Percentiles rank a stretch among this genome's conserved stretches.
These are phyloP conservation scores for Aldabrachelys gigantea DNA, from an alignment of 2,113 vertebrate genomes.

Conservation along the genomic window DNA sequence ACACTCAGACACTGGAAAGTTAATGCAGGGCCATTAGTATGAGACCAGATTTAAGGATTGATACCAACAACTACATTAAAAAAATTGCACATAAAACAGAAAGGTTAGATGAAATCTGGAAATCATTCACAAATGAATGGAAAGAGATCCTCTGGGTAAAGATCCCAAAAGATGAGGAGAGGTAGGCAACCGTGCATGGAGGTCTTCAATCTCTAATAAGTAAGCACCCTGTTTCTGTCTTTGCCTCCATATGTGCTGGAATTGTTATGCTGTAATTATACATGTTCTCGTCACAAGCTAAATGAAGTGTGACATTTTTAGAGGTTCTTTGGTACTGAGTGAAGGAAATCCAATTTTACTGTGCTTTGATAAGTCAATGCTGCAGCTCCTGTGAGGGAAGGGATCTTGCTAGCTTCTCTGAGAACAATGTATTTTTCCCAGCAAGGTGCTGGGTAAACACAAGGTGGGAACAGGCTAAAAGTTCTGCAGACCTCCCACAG, in stretches of 20 bases:
- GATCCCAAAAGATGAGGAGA: slow-evolving; percentile 12
- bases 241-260: not conserved
- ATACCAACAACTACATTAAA: not conserved
- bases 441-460: not conserved
- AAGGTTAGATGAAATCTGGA: not conserved
- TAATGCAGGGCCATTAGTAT: slow-evolving; percentile 1
- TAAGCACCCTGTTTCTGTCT: not conserved
- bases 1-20: not conserved
- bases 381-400: not conserved
- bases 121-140: slow-evolving; percentile 3
- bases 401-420: not conserved
- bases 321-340: not conserved
- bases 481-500: not conserved
- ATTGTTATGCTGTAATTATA: not conserved
- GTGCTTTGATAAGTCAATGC: not conserved
- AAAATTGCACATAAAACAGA: not conserved
- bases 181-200: not conserved
- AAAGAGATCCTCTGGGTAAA: slow-evolving; percentile 35
- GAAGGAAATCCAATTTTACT: not conserved
- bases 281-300: not conserved
- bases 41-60: slow-evolving; percentile 9
- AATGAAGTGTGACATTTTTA: not conserved
- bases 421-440: not conserved
- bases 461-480: not conserved
- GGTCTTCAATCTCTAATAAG: not conserved